phyloP scores from a whole-genome alignment of 2,888 invertebrate species.

The Nyleta sp. region DNA sequence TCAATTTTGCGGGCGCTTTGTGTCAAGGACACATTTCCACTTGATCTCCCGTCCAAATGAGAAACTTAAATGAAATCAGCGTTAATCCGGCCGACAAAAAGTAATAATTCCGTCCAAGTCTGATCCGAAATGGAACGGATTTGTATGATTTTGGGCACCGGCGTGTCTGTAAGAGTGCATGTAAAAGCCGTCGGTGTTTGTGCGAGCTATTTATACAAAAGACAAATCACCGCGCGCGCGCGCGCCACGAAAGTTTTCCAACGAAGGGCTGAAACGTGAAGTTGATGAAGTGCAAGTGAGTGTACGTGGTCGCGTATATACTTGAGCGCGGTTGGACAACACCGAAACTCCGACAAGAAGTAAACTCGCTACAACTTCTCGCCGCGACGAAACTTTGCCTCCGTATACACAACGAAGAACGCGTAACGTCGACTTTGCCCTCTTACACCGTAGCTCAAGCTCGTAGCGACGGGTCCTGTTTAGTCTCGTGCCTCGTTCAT shows the following conservation, averaged over 20 bases:
- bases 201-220: conserved; percentile 47
- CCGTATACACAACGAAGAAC: too few relatives aligned
- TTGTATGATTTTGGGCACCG: conserved; percentile 21
- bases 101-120: conserved; percentile 16
- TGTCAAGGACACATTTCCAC: conserved; percentile 11
- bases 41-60: background rate
- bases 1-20: conserved; percentile 4
- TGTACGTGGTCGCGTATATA: conserved; percentile 50
- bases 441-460: too few relatives aligned
- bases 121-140: conserved; percentile 15
- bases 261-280: conserved; percentile 47
- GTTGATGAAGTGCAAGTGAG: conserved; percentile 56
- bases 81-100: conserved; percentile 1
- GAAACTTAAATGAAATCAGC: conserved; percentile 8
- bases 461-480: too few relatives aligned
- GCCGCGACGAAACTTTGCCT: conserved; percentile 45
- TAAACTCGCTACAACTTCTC: conserved; percentile 54
- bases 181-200: conserved; percentile 28
- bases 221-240: conserved; percentile 53
- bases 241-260: conserved; percentile 40
- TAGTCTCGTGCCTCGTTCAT: too few relatives aligned
- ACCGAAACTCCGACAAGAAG: conserved; percentile 55
- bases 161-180: conserved; percentile 13
- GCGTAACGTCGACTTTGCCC: too few relatives aligned
- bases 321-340: conserved; percentile 52